phyloP scores from a whole-genome alignment of 30 jellyfish, hydroid and myxozoan genomes.

The Catostylus mosaicus region DNA sequence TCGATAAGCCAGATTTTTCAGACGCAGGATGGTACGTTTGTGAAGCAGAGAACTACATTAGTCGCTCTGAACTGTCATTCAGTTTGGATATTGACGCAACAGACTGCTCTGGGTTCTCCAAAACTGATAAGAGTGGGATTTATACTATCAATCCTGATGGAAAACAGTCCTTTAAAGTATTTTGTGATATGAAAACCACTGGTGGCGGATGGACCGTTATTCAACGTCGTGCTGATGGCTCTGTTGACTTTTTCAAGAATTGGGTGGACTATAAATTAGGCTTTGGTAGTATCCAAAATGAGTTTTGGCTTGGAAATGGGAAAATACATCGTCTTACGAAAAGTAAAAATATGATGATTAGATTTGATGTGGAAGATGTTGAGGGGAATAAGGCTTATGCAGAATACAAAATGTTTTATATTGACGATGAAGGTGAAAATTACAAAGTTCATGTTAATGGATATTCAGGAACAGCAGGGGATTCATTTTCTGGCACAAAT shows the following conservation, averaged over 20 bases:
- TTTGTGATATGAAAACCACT: constrained; percentile 21
- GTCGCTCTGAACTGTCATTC: too few species aligned
- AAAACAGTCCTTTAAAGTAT: not conserved
- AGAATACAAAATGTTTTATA: constrained; percentile 6
- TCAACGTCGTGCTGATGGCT: too few species aligned
- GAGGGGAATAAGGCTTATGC: not conserved
- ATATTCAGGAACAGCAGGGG: constrained; percentile 43
- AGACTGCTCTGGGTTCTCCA: not conserved
- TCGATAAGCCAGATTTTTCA: too few species aligned
- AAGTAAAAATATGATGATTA: too few species aligned
- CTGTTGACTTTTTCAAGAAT: constrained; percentile 13
- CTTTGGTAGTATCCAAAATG: constrained; percentile 7
- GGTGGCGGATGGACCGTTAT: too few species aligned
- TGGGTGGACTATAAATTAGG: constrained; percentile 30
- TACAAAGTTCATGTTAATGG: too few species aligned
- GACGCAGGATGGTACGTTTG: too few species aligned
- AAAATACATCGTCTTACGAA: constrained; percentile 15
- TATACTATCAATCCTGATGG: too few species aligned
- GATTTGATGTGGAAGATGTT: constrained; percentile 21
- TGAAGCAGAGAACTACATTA: too few species aligned
- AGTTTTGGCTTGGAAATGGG: constrained; percentile 38
- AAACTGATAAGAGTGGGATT: constrained; percentile 11
- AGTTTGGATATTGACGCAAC: not conserved
- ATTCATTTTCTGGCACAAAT: not conserved
- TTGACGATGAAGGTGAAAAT: too few species aligned